Evolutionary conservation across 2,113 vertebrate species (phyloP), one percentile per base, ranked within the genome.

Genomic region (Chascanopsetta lugubris): DNA sequence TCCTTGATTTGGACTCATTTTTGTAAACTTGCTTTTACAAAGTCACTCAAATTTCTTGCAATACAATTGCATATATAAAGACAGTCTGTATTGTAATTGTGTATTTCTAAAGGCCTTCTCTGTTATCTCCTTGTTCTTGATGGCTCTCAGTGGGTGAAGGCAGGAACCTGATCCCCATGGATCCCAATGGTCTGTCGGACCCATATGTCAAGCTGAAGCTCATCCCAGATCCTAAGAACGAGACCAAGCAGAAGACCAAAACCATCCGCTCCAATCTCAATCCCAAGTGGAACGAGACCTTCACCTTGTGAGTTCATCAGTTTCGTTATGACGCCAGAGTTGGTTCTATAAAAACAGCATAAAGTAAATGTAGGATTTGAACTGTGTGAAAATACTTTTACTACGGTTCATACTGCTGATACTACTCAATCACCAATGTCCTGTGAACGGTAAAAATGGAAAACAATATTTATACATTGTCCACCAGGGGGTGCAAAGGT

Each of bases 151-250:
- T 99, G 82, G 71, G 84, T 66, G 97, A 99, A 61, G 97, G 95
- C 2, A 96, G 91, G 82, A 99, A 99, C 80, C 83, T 99, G 65
- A 98, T 99, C 81, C 97, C 97, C 43, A 99, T 99, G 97, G 97
- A 99, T 86, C 97, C 97, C 30, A 99, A 98, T 17, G 97, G 97
- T 24, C 92, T 96, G 65, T 98, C 96, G 18, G 97, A 99, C 79
- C 97, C 97, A 0, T 99, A 98, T 0, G 96, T 99, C 53, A 99
- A 99, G 82, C 95, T 99, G 87, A 99, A 99, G 90, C 94, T 99
- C 40, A 94, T 95, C 83, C 97, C 97, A 26, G 97, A 99, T 70
- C 97, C 97, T 24, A 99, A 98, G 89, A 94, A 95, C 2, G 96
- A 98, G 84, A 99, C 96, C 61, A 99, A 99, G 87, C 93, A 98